phyloP scores from a whole-genome alignment of 2,113 vertebrate genomes.

The Rhinolophus ferrumequinum region DNA sequence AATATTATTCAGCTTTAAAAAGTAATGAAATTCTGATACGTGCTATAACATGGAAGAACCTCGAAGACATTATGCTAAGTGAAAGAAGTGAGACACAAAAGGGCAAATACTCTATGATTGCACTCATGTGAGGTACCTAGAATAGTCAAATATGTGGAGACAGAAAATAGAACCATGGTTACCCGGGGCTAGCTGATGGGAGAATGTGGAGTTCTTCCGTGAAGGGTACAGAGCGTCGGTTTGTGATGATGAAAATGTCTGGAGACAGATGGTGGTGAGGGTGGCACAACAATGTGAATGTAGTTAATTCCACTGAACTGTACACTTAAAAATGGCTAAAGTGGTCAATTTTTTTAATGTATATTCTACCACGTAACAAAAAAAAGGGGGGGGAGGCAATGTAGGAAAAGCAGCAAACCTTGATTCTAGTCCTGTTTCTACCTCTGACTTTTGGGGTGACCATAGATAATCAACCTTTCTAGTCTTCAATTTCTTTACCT shows the following conservation, averaged over 20 bases:
- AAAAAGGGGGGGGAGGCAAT: not conserved
- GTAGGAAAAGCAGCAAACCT: not conserved
- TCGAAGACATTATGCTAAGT: not conserved
- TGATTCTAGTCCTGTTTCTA: not conserved
- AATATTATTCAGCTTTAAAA: not conserved
- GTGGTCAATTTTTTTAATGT: not conserved
- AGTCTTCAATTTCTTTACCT: not conserved
- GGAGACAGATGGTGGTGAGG: not conserved
- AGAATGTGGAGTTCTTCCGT: not conserved
- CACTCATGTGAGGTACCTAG: not conserved
- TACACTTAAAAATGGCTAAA: not conserved
- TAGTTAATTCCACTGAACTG: not conserved
- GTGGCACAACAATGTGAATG: not conserved
- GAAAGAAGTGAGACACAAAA: not conserved
- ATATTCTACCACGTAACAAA: not conserved
- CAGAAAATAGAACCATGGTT: not conserved
- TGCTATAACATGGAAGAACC: not conserved
- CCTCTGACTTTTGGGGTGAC: not conserved
- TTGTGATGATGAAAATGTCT: not conserved
- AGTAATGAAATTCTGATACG: not conserved
- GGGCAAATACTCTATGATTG: not conserved
- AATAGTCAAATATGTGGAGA: not conserved
- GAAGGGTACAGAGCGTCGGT: not conserved
- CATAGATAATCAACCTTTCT: not conserved
- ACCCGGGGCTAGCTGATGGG: not conserved